These are phyloP conservation scores for Uria lomvia DNA, from an alignment of 2,113 vertebrate genomes.

Conservation along the genomic window DNA sequence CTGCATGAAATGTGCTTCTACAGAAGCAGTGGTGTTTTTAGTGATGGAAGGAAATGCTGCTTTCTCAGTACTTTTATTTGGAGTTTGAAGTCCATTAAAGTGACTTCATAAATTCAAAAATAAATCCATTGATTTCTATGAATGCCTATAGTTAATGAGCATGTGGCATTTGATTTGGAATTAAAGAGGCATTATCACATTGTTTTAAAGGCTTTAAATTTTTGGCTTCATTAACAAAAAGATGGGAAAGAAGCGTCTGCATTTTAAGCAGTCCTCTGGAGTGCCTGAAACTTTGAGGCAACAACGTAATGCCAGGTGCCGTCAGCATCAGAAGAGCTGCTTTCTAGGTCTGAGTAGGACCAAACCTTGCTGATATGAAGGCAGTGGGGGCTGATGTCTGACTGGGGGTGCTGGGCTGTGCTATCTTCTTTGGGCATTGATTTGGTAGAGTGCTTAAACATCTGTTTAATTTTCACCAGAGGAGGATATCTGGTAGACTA, in stretches of 20 bases:
- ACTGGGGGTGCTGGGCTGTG: background rate
- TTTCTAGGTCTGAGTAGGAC: background rate
- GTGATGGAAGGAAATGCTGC: slow-evolving; percentile 7
- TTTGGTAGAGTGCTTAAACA: background rate
- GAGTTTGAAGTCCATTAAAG: slow-evolving; percentile 48
- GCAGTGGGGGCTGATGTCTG: background rate
- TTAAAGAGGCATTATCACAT: slow-evolving; percentile 32
- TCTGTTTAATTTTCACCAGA: slow-evolving; percentile 43
- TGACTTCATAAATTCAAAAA: slow-evolving; percentile 42
- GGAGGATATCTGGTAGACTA: background rate
- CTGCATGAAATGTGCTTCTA: slow-evolving; percentile 6
- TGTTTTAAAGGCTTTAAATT: slow-evolving; percentile 37
- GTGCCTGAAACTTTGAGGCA: background rate
- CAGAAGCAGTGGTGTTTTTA: slow-evolving; percentile 10
- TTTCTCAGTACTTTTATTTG: slow-evolving; percentile 34
- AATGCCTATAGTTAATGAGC: slow-evolving; percentile 13
- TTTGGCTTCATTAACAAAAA: slow-evolving; percentile 1
- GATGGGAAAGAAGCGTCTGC: background rate
- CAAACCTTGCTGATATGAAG: background rate
- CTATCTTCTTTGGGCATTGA: background rate
- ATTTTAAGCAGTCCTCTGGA: background rate
- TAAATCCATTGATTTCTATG: slow-evolving; percentile 45
- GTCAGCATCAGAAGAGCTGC: background rate
- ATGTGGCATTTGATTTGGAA: slow-evolving; percentile 31
- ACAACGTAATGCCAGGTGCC: background rate